Evolutionary conservation across 2,888 invertebrate genomes (phyloP).

Genomic region (Ochropacha duplaris): DNA sequence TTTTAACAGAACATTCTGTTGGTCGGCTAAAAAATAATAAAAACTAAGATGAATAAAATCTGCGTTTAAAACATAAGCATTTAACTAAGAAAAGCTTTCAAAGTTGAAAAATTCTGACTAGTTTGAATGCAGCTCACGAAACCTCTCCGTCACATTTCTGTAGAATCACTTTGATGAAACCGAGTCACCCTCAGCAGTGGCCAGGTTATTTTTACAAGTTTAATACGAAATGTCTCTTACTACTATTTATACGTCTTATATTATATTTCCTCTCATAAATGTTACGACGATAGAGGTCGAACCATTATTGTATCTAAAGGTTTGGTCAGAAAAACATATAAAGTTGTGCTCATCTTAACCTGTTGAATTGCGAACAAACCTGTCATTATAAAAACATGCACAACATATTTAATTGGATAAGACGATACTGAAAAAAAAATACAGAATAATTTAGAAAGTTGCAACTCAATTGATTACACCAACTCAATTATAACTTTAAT

Average conservation of each 20-base stretch:
- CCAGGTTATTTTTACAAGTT: background rate
- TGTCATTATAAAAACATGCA: background rate
- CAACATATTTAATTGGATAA: background rate
- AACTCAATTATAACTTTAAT: background rate
- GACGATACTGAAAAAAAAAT: no score
- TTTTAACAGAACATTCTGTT: no score
- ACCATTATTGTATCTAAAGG: no score
- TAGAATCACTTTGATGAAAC: background rate
- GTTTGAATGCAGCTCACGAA: background rate
- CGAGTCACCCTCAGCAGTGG: background rate
- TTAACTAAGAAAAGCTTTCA: no score
- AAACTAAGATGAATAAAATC: no score
- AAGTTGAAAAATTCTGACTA: background rate
- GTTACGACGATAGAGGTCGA: no score
- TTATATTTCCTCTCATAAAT: background rate
- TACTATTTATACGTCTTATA: background rate
- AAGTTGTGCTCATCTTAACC: no score
- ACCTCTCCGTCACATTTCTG: background rate
- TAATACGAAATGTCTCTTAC: background rate
- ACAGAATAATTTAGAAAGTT: background rate
- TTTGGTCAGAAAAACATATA: no score
- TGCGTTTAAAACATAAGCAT: no score
- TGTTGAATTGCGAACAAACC: no score
- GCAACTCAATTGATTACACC: background rate
- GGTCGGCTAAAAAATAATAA: no score